Base-by-base conservation (phyloP, 2,888 invertebrate genomes). In the Catocala fraxini region DNA sequence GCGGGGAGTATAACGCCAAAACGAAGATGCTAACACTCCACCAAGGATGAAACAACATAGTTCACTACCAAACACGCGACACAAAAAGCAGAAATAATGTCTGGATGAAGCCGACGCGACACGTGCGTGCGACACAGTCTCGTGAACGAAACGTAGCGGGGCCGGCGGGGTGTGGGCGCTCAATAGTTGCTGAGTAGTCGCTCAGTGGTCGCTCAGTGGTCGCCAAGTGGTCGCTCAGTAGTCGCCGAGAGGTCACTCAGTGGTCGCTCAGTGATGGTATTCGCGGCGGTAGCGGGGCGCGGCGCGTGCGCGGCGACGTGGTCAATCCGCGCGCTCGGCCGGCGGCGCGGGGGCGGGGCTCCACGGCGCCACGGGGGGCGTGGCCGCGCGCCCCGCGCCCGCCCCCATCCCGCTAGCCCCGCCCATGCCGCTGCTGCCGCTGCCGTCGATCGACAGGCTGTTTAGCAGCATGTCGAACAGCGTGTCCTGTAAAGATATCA, bases 401-500 rank as follows among this genome's bases (percentile, higher is more conserved):
- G 71, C 71, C 34, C 65, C 70, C 63, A 59, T 65, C 57, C 63
- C 67, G 61, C 79, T 78, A 48, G 70, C 77, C 39, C 65, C 74
- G 34, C 72, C 63, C 55, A 64, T 68, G 55, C 65, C 53, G 57
- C 61, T 55, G 53, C 84, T 79, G 56, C 70, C 57, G 59, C 61
- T 55, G 52, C 85, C 80, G 45, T 92, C 92, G 48, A 92, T 73
- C 1, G 91, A 84, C 56, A 93, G 78, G 64, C 89, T 91, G 83
- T 89, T 90, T 51, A 94, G 81, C 39, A 93, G 81, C 85, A 93
- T 91, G 78, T 93, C 92, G 83, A 94, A 93, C 39, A 94, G 80
- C 13, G 91, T 89, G 72, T 93, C 93, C 93, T 94, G 85, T 1
- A 64, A 54, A 10, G 1, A 43, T 11, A 43, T 10, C 43, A 12